Percentiles rank a stretch among this genome's conserved stretches.
phyloP scores from a whole-genome alignment of 1,140 invertebrate genomes.

The Apis mellifera region DNA sequence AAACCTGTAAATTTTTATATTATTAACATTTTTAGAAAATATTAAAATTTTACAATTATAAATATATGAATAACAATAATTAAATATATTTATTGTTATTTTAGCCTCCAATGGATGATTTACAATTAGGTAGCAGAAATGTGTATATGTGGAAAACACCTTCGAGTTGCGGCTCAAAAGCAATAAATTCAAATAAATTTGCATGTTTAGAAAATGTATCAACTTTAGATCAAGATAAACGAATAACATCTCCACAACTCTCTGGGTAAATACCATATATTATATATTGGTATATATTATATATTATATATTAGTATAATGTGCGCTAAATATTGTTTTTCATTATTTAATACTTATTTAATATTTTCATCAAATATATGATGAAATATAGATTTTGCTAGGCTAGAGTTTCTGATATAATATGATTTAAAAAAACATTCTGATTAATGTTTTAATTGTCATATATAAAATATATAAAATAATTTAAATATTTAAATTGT shows the following conservation, averaged over 20 bases:
- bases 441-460: slow-evolving; percentile 51
- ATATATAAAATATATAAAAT: background rate
- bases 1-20: slow-evolving; percentile 76
- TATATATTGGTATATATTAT: background rate
- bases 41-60: background rate
- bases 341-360: background rate
- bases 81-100: slow-evolving; percentile 11
- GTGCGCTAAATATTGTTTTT: background rate
- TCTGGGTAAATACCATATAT: slow-evolving; percentile 73
- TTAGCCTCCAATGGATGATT: slow-evolving; percentile 78
- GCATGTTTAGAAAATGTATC: slow-evolving; percentile 77
- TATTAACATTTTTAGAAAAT: background rate
- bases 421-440: slow-evolving; percentile 65
- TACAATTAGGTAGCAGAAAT: slow-evolving; percentile 77
- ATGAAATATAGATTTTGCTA: slow-evolving; percentile 66
- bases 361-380: slow-evolving; percentile 49
- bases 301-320: background rate
- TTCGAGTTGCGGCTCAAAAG: slow-evolving; percentile 58
- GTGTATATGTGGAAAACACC: slow-evolving; percentile 73
- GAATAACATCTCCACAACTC: slow-evolving; percentile 67
- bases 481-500: slow-evolving; percentile 17
- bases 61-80: background rate
- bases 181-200: slow-evolving; percentile 78
- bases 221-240: slow-evolving; percentile 76
- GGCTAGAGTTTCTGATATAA: slow-evolving; percentile 77